Percentiles rank a stretch among this genome's conserved stretches.
phyloP scores from a whole-genome alignment of 1,140 invertebrate species.

The Pinna nobilis region DNA sequence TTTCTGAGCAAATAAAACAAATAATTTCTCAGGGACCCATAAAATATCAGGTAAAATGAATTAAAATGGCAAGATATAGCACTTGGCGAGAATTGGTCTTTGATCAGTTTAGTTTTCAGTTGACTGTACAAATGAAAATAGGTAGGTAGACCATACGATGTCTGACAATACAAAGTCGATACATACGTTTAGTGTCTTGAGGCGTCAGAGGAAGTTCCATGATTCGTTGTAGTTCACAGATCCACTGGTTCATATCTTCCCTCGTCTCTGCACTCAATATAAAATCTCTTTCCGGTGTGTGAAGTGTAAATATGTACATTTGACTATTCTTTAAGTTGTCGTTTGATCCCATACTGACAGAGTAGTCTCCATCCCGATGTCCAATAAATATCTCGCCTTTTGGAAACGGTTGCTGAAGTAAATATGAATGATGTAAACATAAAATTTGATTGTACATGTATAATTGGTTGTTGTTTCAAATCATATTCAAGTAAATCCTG shows the following conservation, averaged over 20 bases:
- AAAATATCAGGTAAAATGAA: too few relatives aligned
- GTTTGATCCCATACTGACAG: constrained; percentile 79
- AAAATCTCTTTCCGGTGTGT: constrained; percentile 88
- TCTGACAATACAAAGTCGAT: too few relatives aligned
- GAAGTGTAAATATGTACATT: constrained; percentile 87
- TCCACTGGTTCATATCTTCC: constrained; percentile 87
- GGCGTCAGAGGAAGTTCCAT: constrained; percentile 85
- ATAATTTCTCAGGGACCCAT: too few relatives aligned
- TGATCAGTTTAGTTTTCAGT: too few relatives aligned
- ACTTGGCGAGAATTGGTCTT: too few relatives aligned
- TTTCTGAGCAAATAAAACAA: too few relatives aligned
- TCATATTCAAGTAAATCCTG: too few relatives aligned
- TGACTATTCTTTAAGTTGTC: constrained; percentile 82
- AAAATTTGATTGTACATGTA: neutral
- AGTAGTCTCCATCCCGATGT: constrained; percentile 84
- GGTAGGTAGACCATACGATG: too few relatives aligned
- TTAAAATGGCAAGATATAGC: too few relatives aligned
- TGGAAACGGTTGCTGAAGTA: constrained; percentile 84
- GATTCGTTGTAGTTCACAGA: constrained; percentile 83
- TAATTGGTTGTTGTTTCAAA: too few relatives aligned
- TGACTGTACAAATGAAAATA: too few relatives aligned
- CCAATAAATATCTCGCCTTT: constrained; percentile 94
- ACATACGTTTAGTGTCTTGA: constrained; percentile 84
- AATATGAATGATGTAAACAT: neutral
- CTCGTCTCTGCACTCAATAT: constrained; percentile 87